Evolutionary conservation across 2,113 vertebrate species (phyloP).

Genomic region (Oreochromis spilurus): DNA sequence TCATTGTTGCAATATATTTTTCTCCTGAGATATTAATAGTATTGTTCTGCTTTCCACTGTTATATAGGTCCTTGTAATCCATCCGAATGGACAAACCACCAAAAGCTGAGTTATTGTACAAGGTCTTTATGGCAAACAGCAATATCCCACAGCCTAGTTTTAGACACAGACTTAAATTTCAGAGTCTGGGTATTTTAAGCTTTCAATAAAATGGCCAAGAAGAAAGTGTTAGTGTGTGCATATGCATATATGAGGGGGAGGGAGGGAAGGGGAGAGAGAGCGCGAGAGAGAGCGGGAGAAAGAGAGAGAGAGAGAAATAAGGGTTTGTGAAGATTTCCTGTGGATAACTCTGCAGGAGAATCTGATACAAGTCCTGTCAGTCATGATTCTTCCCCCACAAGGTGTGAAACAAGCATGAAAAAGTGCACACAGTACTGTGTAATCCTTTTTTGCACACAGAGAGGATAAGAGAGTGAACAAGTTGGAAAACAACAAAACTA

Average conservation of each 20-base stretch:
- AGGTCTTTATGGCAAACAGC: neutral
- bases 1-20: neutral
- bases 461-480: neutral
- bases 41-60: neutral
- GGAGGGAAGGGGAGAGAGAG: neutral
- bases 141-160: neutral
- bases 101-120: neutral
- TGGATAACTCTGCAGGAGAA: constrained; percentile 38
- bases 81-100: neutral
- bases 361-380: constrained; percentile 54
- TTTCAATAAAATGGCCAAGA: neutral
- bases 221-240: neutral
- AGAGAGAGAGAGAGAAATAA: neutral
- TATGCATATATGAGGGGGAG: neutral
- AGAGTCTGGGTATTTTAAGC: neutral
- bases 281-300: neutral
- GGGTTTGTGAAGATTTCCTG: constrained; percentile 40
- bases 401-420: constrained; percentile 56
- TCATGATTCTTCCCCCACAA: constrained; percentile 55
- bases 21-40: neutral
- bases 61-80: neutral
- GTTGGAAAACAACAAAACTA: neutral
- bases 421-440: constrained; percentile 33
- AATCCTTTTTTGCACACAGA: constrained; percentile 28
- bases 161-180: neutral